These are phyloP conservation scores for Homarus gammarus DNA, from an alignment of 2,888 invertebrate genomes.

Conservation along the genomic window DNA sequence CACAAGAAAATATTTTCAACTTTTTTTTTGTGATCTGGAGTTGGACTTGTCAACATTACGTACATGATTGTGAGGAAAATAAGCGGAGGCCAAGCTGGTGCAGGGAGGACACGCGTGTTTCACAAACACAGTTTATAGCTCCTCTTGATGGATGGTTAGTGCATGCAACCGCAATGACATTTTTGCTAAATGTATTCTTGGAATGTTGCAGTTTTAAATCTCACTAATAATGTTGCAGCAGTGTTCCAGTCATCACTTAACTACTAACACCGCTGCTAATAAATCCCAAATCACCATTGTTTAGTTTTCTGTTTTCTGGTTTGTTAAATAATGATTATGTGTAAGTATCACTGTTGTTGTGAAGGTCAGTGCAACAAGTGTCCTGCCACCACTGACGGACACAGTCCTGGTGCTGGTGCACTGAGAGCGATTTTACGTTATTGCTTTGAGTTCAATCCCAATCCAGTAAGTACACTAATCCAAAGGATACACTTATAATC, in stretches of 20 bases:
- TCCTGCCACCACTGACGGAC: slow-evolving; percentile 44
- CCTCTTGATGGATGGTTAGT: neutral
- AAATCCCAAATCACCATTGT: neutral
- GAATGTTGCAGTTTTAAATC: neutral
- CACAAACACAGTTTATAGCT: neutral
- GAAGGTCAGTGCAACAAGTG: slow-evolving; percentile 5
- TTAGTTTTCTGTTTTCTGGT: neutral
- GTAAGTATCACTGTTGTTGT: neutral
- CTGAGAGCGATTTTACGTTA: slow-evolving; percentile 68
- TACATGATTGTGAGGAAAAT: too few species aligned
- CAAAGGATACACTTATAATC: slow-evolving; percentile 69
- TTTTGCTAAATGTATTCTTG: neutral
- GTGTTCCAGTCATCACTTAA: neutral
- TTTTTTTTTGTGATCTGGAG: too few species aligned
- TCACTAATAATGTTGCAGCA: neutral
- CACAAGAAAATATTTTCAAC: too few species aligned
- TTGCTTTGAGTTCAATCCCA: slow-evolving; percentile 71
- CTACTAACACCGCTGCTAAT: neutral
- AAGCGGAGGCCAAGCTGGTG: neutral
- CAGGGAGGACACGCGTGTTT: neutral
- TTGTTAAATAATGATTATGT: neutral
- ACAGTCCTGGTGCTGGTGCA: slow-evolving; percentile 54
- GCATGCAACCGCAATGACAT: neutral
- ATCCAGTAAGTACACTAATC: slow-evolving; percentile 68
- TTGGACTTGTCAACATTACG: too few species aligned